Evolutionary conservation across 2,888 invertebrate genomes (phyloP), one percentile per base, ranked within the genome.

Genomic region (Netelia melanura): DNA sequence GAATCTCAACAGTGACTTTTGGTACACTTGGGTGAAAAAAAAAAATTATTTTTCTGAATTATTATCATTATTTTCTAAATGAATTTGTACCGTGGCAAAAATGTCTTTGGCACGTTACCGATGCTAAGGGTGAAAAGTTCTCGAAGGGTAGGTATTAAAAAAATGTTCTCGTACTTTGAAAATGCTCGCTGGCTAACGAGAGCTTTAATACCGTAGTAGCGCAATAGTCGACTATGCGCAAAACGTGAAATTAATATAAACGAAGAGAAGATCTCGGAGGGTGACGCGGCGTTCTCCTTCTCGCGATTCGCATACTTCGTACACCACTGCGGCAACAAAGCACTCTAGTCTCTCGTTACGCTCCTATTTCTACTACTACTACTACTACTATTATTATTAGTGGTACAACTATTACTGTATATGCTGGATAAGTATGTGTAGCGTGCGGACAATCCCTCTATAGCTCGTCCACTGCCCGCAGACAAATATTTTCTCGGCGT

Each of bases 401-500:
- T 17, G 48, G 5, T 54, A 79, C 21, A 52, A 61, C n/a, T 80
- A 65, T 71, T 10, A 54, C 72, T 65, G 30, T 82, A 62, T 62
- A 62, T 76, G 58, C 62, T n/a, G 30, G 56, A 65, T 58, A 76
- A 72, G 67, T 80, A 67, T 79, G 76, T 56, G 72, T 14, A 79
- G 81, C 61, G 38, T 65, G 61, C 25, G 30, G 79, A 38, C 56
- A 56, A 74, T 58, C 75, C 71, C 76, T 82, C 71, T 44, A 67
- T 65, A 61, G 65, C 56, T 67, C 72, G 82, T 72, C 76, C 79
- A 82, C 79, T 82, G 71, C 56, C 38, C 82, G 79, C 79, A 80
- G 82, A 82, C 85, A 85, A 85, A 85, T 85, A 85, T 82, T 85
- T 85, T 79, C 82, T 86, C 86, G 80, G 81, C 80, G 85, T 86